Conservation (phyloP, 2,797 vertebrate genomes). For the Hephaestus fuliginosus region DNA sequence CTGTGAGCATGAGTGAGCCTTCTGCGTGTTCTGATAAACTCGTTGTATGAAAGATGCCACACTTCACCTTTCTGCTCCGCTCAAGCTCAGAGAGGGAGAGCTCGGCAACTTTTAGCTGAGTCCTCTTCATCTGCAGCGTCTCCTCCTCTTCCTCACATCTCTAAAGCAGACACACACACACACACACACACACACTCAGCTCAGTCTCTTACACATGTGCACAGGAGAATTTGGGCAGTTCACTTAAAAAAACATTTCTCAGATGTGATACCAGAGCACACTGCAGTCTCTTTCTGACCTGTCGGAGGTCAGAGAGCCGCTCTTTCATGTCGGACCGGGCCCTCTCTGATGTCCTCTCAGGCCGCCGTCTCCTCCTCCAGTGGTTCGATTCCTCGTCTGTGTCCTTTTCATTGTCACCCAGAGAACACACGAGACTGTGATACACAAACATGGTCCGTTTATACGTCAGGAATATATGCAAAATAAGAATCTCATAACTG, state of each 20-base stretch:
- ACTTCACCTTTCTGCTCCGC: slow-evolving; percentile 76
- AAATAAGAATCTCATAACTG: neutral
- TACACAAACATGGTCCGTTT: slow-evolving; percentile 18
- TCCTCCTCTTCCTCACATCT: slow-evolving; percentile 77
- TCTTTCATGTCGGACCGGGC: slow-evolving; percentile 57
- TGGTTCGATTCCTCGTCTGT: slow-evolving; percentile 54
- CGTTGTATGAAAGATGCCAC: neutral
- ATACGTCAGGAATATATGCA: neutral
- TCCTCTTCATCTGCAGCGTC: slow-evolving; percentile 66
- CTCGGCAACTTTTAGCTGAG: slow-evolving; percentile 72
- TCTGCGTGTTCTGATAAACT: slow-evolving; percentile 3
- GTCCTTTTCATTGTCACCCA: slow-evolving; percentile 53
- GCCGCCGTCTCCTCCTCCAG: slow-evolving; percentile 26
- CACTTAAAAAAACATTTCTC: neutral
- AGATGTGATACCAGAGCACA: neutral
- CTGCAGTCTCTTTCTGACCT: slow-evolving; percentile 42
- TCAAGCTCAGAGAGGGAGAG: slow-evolving; percentile 68
- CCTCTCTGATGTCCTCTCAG: slow-evolving; percentile 50
- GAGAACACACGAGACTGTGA: slow-evolving; percentile 46
- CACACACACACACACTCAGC: slow-evolving; percentile 40
- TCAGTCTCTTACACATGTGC: neutral
- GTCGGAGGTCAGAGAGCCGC: slow-evolving; percentile 47
- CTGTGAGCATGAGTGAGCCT: slow-evolving; percentile 3
- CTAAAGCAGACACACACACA: slow-evolving; percentile 65
- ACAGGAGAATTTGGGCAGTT: neutral